Conservation (phyloP, 1,140 invertebrate species). For the Geopemphigus sp. region DNA sequence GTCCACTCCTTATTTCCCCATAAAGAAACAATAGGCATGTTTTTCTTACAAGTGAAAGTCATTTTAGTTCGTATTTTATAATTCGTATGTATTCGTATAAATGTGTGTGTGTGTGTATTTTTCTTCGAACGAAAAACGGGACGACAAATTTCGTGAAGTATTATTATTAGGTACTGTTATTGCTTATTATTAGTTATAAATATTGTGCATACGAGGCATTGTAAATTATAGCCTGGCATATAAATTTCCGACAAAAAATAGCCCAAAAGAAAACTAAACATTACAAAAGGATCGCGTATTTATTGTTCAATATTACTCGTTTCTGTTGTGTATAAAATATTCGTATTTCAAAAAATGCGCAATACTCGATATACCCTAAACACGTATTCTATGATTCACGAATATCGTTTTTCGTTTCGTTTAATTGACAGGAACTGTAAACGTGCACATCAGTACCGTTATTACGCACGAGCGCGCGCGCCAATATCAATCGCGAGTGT, state of each 20-base stretch:
- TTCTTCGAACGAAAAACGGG: not conserved
- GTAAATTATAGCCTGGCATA: not conserved
- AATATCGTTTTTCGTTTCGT: too few relatives aligned
- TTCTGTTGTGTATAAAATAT: too few relatives aligned
- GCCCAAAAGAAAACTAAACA: slow-evolving; percentile 1
- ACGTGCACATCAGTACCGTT: too few relatives aligned
- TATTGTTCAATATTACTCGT: too few relatives aligned
- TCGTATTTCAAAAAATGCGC: too few relatives aligned
- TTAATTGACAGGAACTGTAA: too few relatives aligned
- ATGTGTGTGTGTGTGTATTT: slow-evolving; percentile 14
- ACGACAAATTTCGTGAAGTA: slow-evolving; percentile 12
- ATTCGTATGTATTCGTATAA: not conserved
- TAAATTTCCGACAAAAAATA: slow-evolving; percentile 14
- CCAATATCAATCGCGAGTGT: too few relatives aligned
- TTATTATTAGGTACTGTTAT: slow-evolving; percentile 4
- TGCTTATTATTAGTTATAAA: not conserved
- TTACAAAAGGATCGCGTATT: too few relatives aligned
- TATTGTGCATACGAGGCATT: not conserved
- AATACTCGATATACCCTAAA: too few relatives aligned
- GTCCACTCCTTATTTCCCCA: not conserved
- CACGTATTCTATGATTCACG: too few relatives aligned
- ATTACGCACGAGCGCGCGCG: too few relatives aligned
- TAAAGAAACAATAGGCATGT: not conserved
- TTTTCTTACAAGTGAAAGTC: slow-evolving; percentile 4
- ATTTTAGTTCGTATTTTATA: slow-evolving; percentile 10